A percentile compares a stretch with the other conserved stretches of the same genome.
phyloP scores from a whole-genome alignment of 64 coral and sea anemone species.

The Actinia equina region DNA sequence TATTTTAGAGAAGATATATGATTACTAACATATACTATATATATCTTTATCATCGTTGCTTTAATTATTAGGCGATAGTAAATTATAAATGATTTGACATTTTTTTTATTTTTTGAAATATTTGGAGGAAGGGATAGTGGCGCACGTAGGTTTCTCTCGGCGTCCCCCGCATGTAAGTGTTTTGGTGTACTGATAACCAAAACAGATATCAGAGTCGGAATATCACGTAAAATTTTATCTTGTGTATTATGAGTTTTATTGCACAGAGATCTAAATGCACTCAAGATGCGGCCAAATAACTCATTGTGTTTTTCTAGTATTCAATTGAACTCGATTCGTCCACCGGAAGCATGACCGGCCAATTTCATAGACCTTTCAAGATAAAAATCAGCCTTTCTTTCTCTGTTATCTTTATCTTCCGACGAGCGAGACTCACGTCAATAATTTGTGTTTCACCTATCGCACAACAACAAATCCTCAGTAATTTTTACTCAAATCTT shows the following conservation, averaged over 20 bases:
- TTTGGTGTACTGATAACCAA: neutral
- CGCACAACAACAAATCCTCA: neutral
- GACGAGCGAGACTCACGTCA: conserved; percentile 25
- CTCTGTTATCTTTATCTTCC: conserved; percentile 37
- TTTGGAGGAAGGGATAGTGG: neutral
- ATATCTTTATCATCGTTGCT: neutral
- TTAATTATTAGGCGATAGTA: neutral
- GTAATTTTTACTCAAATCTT: conserved; percentile 9
- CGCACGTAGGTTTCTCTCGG: neutral
- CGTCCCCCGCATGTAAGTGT: conserved; percentile 20
- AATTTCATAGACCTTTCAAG: conserved; percentile 46
- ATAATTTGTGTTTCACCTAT: neutral
- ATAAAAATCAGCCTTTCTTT: conserved; percentile 34
- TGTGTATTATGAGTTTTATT: conserved; percentile 17
- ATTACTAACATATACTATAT: neutral
- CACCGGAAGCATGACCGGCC: conserved; percentile 28
- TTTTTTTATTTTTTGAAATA: neutral
- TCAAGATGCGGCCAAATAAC: conserved; percentile 14
- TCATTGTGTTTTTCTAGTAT: conserved; percentile 15
- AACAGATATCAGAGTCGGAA: conserved; percentile 18
- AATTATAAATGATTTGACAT: neutral
- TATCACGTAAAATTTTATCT: conserved; percentile 29
- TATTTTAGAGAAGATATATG: neutral
- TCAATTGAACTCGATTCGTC: conserved; percentile 21
- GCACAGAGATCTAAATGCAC: conserved; percentile 27